Conservation (phyloP, 2,888 invertebrate genomes). For the Abscondita cerata region DNA sequence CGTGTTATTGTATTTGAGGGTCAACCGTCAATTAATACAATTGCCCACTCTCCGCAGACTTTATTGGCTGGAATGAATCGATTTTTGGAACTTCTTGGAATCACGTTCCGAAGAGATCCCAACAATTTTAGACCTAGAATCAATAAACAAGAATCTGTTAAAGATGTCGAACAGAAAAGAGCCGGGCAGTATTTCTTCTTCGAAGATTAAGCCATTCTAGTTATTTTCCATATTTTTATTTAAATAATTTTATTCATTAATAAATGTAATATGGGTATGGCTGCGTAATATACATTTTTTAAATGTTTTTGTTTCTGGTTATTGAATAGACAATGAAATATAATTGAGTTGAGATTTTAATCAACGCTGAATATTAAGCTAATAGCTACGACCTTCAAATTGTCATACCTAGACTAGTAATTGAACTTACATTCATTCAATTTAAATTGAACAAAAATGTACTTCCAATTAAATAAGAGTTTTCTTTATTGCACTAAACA, state of each 20-base stretch:
- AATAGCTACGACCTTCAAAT: too few relatives aligned
- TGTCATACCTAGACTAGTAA: too few relatives aligned
- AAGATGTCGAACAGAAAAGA: slow-evolving; percentile 97
- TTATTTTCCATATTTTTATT: neutral
- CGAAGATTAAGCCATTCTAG: slow-evolving; percentile 74
- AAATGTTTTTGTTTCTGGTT: too few relatives aligned
- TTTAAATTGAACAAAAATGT: too few relatives aligned
- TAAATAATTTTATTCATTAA: slow-evolving; percentile 3
- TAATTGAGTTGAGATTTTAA: too few relatives aligned
- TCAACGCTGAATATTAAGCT: too few relatives aligned
- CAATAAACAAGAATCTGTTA: slow-evolving; percentile 95
- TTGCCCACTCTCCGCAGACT: slow-evolving; percentile 91
- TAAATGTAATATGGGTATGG: slow-evolving; percentile 1
- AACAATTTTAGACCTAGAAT: slow-evolving; percentile 98
- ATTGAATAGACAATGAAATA: too few relatives aligned
- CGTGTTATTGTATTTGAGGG: slow-evolving; percentile 99
- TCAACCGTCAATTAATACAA: slow-evolving; percentile 85
- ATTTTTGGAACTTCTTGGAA: slow-evolving; percentile 93
- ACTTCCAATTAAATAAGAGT: too few relatives aligned
- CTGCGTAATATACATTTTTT: neutral
- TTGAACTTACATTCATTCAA: too few relatives aligned
- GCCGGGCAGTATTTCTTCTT: slow-evolving; percentile 99
- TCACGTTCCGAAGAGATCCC: slow-evolving; percentile 98
- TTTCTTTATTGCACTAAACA: too few relatives aligned
- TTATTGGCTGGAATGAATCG: slow-evolving; percentile 97